A percentile compares a stretch with the other conserved stretches of the same genome.
Evolutionary conservation across 2,888 invertebrate genomes (phyloP).

Genomic region (Calameuta pallipes): DNA sequence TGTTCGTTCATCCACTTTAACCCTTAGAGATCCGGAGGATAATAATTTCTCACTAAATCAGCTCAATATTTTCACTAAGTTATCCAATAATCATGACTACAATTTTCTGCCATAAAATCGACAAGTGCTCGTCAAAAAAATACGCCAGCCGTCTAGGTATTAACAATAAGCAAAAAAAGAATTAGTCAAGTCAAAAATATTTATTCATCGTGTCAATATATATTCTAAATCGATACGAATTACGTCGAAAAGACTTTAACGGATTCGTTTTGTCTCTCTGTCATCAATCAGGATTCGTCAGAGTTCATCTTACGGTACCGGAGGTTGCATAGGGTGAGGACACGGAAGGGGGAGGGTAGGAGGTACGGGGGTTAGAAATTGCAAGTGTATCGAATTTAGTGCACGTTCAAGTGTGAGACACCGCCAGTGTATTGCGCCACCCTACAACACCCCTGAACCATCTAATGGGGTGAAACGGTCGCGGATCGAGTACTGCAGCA

Average conservation of each 20-base stretch:
- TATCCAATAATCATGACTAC: too few relatives aligned
- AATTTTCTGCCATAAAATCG: too few relatives aligned
- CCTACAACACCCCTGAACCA: constrained; percentile 13
- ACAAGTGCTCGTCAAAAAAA: too few relatives aligned
- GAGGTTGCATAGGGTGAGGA: constrained; percentile 4
- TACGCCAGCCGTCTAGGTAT: too few relatives aligned
- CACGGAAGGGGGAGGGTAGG: constrained; percentile 8
- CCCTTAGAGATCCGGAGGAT: too few relatives aligned
- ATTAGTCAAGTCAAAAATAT: not conserved
- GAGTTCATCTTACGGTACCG: not conserved
- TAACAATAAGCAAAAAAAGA: not conserved
- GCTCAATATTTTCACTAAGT: too few relatives aligned
- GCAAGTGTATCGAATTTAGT: not conserved
- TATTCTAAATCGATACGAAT: not conserved
- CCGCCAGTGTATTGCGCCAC: not conserved
- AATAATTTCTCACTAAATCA: too few relatives aligned
- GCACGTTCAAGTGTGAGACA: not conserved
- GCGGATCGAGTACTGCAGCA: constrained; percentile 22
- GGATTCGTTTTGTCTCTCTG: not conserved
- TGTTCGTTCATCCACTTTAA: not conserved
- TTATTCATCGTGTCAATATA: not conserved
- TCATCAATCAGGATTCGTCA: not conserved
- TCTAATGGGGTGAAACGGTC: constrained; percentile 42
- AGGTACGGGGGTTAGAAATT: not conserved
- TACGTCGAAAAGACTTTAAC: not conserved